Evolutionary conservation across 2,888 invertebrate species (phyloP).

Genomic region (Mythimna lalbum): DNA sequence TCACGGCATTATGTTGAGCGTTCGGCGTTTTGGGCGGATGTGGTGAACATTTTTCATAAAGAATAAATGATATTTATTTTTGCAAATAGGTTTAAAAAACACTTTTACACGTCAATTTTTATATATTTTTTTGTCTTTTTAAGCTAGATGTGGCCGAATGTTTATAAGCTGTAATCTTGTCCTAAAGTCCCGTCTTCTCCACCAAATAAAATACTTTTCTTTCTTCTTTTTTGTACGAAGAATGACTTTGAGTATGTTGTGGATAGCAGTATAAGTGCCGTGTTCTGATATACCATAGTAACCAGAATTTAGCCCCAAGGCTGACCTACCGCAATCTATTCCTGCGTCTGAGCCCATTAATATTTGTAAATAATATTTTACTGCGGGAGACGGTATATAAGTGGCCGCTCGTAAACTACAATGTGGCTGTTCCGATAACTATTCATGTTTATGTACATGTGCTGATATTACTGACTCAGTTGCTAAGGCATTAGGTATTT

Average conservation of each 20-base stretch:
- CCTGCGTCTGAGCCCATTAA: slow-evolving; percentile 27
- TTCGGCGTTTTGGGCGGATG: no score
- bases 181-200: no score
- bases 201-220: no score
- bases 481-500: not conserved
- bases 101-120: no score
- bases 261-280: slow-evolving; percentile 2
- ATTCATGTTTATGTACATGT: slow-evolving; percentile 17
- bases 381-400: slow-evolving; percentile 1
- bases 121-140: no score
- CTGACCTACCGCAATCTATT: slow-evolving; percentile 55
- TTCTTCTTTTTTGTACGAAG: no score
- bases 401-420: slow-evolving; percentile 14
- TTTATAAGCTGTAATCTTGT: no score
- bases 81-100: no score
- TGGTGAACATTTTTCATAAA: no score
- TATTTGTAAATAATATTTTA: slow-evolving; percentile 48
- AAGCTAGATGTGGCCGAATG: no score
- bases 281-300: slow-evolving; percentile 4
- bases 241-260: not conserved
- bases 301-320: slow-evolving; percentile 11
- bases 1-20: no score
- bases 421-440: slow-evolving; percentile 13
- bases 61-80: no score
- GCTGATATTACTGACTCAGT: slow-evolving; percentile 2